Conservation (phyloP, 2,113 vertebrate species). For the Rhegmatorhina hoffmannsi region DNA sequence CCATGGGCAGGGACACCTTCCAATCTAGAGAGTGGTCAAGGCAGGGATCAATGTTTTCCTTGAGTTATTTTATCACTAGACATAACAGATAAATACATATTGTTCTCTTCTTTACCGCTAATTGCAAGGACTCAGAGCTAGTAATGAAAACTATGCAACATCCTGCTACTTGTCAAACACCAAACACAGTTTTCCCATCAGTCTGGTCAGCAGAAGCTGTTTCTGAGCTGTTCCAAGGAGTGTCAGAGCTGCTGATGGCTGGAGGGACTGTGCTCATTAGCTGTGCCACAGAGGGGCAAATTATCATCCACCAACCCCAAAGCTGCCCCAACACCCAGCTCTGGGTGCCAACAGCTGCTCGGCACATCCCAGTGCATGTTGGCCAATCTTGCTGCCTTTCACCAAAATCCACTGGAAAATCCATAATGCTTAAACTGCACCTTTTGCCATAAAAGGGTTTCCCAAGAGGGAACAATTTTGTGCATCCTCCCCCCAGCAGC, state of each 20-base stretch:
- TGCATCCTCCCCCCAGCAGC: background rate
- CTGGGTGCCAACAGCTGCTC: slow-evolving; percentile 27
- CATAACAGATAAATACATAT: background rate
- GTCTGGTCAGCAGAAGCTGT: background rate
- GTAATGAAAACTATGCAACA: slow-evolving; percentile 4
- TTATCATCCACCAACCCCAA: background rate
- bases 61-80: background rate
- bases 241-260: background rate
- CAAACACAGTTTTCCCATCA: background rate
- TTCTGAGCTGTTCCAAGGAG: background rate
- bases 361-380: background rate
- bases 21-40: background rate
- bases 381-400: slow-evolving; percentile 21
- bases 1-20: background rate
- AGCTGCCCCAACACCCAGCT: slow-evolving; percentile 24
- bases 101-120: background rate
- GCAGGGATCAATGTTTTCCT: background rate
- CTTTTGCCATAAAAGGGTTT: background rate
- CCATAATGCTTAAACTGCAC: background rate
- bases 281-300: slow-evolving; percentile 29
- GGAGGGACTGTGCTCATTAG: slow-evolving; percentile 42
- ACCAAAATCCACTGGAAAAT: background rate
- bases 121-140: background rate
- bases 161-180: background rate
- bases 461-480: background rate